These are phyloP conservation scores for Eustalomyia histrio DNA, from an alignment of 2,888 invertebrate genomes.

Conservation along the genomic window DNA sequence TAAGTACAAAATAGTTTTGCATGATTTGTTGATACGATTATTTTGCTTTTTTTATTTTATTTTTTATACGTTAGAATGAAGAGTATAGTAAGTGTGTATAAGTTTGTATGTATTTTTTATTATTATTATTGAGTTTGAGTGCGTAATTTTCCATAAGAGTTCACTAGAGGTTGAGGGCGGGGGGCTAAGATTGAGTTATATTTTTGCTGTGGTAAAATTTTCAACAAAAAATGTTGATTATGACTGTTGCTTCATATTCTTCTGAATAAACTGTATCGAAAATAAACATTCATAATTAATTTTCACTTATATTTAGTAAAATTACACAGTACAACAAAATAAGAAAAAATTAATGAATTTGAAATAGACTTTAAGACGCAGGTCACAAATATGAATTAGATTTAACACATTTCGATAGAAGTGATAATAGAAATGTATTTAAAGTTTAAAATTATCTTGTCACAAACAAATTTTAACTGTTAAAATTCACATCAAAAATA, in stretches of 20 bases:
- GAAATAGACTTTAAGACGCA: no score
- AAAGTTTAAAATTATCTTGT: no score
- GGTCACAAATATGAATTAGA: no score
- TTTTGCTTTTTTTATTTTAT: neutral
- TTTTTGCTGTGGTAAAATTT: neutral
- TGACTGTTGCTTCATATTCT: neutral
- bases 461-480: no score
- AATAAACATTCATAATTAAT: no score
- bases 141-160: constrained; percentile 1
- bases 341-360: no score
- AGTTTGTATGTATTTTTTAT: neutral
- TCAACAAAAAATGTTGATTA: no score
- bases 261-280: neutral
- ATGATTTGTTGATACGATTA: neutral
- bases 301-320: no score
- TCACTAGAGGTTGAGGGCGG: neutral
- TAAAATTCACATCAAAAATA: no score
- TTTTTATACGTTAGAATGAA: constrained; percentile 12
- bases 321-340: no score
- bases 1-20: neutral
- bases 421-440: no score
- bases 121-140: constrained; percentile 12
- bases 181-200: neutral
- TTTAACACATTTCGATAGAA: no score
- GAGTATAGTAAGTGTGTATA: constrained; percentile 2